Evolutionary conservation across 2,888 invertebrate genomes (phyloP).

Genomic region (Orthosia gothica): DNA sequence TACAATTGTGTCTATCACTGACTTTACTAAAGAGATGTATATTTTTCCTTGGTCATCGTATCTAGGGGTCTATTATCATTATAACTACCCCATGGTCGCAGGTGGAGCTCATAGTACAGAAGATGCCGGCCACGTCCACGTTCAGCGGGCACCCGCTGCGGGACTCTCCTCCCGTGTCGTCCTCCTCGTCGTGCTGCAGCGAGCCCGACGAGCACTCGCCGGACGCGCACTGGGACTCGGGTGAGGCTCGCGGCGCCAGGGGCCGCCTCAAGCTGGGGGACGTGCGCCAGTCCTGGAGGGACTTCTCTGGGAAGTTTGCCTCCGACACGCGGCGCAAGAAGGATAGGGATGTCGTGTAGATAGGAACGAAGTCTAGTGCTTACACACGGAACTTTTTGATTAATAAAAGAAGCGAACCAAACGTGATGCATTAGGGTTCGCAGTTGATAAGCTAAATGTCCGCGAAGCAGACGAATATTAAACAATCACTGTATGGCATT

Average conservation of each 20-base stretch:
- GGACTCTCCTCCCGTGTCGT: constrained; percentile 69
- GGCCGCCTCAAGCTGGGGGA: neutral
- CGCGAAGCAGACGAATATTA: neutral
- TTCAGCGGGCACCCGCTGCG: constrained; percentile 74
- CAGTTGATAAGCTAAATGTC: neutral
- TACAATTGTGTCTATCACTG: too few species aligned
- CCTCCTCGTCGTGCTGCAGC: constrained; percentile 80
- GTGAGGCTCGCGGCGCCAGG: constrained; percentile 87
- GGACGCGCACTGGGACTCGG: constrained; percentile 94
- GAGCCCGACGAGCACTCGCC: constrained; percentile 85
- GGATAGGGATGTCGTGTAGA: constrained; percentile 22
- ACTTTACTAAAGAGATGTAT: too few species aligned
- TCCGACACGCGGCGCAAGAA: constrained; percentile 10
- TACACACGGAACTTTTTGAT: neutral
- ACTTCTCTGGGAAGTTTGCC: constrained; percentile 6
- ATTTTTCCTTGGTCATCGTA: too few species aligned
- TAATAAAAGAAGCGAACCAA: neutral
- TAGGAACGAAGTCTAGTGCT: neutral
- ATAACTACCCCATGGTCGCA: constrained; percentile 73
- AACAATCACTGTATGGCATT: neutral
- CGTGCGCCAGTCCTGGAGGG: constrained; percentile 7
- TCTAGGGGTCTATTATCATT: too few species aligned
- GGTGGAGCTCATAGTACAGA: constrained; percentile 93
- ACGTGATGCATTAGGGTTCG: neutral
- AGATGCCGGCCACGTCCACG: constrained; percentile 89